phyloP scores from a whole-genome alignment of 2,888 invertebrate species.

The Mythimna lalbum region DNA sequence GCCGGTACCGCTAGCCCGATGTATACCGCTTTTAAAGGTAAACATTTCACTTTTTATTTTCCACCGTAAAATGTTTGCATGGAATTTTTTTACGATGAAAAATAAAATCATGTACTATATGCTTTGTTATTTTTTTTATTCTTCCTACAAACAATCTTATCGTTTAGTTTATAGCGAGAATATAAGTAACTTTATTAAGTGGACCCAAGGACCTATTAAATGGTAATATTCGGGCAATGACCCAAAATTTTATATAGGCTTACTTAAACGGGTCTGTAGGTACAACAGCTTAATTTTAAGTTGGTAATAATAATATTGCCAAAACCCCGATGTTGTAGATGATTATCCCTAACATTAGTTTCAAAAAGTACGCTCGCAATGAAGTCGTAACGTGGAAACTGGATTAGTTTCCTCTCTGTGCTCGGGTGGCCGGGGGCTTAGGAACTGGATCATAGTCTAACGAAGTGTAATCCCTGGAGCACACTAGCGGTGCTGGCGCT shows the following conservation, averaged over 20 bases:
- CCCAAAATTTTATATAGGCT: constrained; percentile 38
- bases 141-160: constrained; percentile 57
- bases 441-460: constrained; percentile 59
- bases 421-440: constrained; percentile 42
- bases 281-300: constrained; percentile 30
- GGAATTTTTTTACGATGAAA: constrained; percentile 59
- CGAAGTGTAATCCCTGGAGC: constrained; percentile 61
- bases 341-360: constrained; percentile 43
- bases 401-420: constrained; percentile 56
- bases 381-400: constrained; percentile 54
- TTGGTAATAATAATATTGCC: constrained; percentile 37
- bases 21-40: constrained; percentile 72
- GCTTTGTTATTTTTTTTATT: constrained; percentile 60
- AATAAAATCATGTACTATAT: constrained; percentile 58
- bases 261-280: constrained; percentile 22
- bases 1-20: constrained; percentile 53
- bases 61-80: constrained; percentile 56
- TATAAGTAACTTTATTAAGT: neutral
- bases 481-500: constrained; percentile 27
- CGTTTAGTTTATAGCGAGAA: constrained; percentile 43
- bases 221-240: constrained; percentile 53
- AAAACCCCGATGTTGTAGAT: constrained; percentile 17
- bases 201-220: neutral
- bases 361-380: constrained; percentile 48
- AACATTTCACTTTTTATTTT: constrained; percentile 70